Percentiles rank a stretch among this genome's conserved stretches.
phyloP scores from a whole-genome alignment of 2,113 vertebrate genomes.

The Pampusana beccarii region DNA sequence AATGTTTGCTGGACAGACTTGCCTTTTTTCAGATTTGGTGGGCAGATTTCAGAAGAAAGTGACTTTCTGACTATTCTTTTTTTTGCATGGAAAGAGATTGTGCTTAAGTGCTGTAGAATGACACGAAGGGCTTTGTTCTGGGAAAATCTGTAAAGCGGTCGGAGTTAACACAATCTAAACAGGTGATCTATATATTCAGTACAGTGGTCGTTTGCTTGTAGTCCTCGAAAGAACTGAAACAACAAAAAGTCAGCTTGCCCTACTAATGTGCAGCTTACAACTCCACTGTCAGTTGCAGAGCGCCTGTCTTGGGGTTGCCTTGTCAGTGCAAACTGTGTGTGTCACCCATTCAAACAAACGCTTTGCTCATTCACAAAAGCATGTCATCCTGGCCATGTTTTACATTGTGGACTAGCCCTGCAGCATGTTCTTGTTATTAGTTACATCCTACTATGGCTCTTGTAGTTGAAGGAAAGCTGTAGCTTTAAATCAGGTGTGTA shows the following conservation, averaged over 20 bases:
- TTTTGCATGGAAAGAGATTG: not conserved
- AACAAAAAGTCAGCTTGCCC: not conserved
- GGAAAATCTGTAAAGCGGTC: not conserved
- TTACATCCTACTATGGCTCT: not conserved
- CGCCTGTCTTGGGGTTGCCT: not conserved
- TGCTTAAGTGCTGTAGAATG: not conserved
- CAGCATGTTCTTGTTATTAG: not conserved
- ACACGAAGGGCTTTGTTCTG: not conserved
- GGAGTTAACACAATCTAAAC: not conserved
- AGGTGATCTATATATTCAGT: not conserved
- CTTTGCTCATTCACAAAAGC: not conserved
- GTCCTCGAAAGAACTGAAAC: not conserved
- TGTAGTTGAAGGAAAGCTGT: not conserved
- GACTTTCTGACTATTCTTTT: not conserved
- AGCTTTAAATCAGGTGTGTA: not conserved
- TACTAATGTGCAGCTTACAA: not conserved
- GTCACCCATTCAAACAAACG: not conserved
- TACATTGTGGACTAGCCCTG: rapidly evolving
- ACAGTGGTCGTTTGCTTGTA: not conserved
- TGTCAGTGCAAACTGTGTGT: not conserved
- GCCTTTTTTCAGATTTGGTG: not conserved
- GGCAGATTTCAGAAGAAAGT: not conserved
- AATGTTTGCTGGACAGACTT: not conserved
- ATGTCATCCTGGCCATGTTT: not conserved
- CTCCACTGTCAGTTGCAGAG: not conserved